These are phyloP conservation scores for Coecobrya sp. DNA, from an alignment of 2,888 invertebrate species.

Conservation along the genomic window DNA sequence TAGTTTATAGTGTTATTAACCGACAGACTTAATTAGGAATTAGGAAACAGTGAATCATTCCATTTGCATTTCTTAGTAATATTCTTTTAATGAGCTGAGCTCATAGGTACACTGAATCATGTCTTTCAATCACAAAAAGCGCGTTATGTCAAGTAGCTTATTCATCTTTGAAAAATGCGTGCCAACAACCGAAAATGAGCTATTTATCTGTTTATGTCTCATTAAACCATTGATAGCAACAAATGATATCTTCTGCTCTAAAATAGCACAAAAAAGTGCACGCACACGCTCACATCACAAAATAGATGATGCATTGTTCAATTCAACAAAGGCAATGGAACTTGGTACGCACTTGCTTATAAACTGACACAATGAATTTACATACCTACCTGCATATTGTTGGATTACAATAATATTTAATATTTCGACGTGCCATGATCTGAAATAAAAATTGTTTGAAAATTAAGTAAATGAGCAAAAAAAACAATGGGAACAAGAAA, in stretches of 20 bases:
- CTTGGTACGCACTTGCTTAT: background rate
- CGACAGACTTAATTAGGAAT: constrained; percentile 69
- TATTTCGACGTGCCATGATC: background rate
- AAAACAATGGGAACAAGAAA: background rate
- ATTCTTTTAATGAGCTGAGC: constrained; percentile 15
- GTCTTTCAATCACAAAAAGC: background rate
- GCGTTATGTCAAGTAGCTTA: constrained; percentile 39
- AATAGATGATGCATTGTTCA: constrained; percentile 35
- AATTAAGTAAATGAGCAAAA: background rate
- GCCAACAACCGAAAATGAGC: constrained; percentile 60
- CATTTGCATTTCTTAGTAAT: background rate
- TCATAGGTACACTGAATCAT: background rate
- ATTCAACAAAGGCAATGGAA: constrained; percentile 20
- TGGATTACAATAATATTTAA: background rate
- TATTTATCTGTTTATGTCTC: constrained; percentile 58
- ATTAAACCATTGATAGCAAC: constrained; percentile 43
- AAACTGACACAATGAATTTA: background rate
- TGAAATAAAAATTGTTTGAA: background rate
- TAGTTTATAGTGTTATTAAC: constrained; percentile 16
- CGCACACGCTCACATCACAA: background rate
- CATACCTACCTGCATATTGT: background rate
- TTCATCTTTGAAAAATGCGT: constrained; percentile 44
- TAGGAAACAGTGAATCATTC: constrained; percentile 71
- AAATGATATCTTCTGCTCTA: constrained; percentile 16
- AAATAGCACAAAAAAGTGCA: constrained; percentile 23